Evolutionary conservation across 1,140 invertebrate species (phyloP), one percentile per base, ranked within the genome.

Genomic region (Sinonovacula constricta): DNA sequence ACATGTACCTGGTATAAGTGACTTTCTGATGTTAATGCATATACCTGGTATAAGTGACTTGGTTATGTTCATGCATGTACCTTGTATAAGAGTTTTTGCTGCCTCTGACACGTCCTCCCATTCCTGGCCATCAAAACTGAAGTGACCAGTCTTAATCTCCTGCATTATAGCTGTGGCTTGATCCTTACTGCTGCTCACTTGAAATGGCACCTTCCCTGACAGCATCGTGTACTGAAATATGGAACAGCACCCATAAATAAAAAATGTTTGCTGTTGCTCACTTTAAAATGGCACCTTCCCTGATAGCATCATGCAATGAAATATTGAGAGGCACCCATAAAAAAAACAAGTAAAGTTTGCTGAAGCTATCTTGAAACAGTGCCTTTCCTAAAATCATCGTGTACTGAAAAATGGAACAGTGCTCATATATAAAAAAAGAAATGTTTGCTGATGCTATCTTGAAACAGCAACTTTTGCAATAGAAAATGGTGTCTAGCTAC

Each of bases 341-440:
- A n/a, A n/a, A n/a, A n/a, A n/a, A n/a, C n/a, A n/a, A n/a, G n/a
- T n/a, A n/a, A 81, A 95, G 95, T 60, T 93, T 92, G 7, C 94
- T 94, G 53, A 92, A 81, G 0, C 78, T 45, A 24, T 82, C 84
- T 66, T n/a, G 94, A 90, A 97, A 98, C 2, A 96, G 96, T 0
- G 95, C 95, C 81, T 94, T 93, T 0, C 96, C 96, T 82, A 94
- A 95, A 7, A 98, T 88, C 94, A 98, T 96, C 7, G 95, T 96
- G 88, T 97, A 98, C 93, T 94, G 89, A 59, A 92, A 91, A 12
- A n/a, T n/a, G n/a, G n/a, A n/a, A n/a, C n/a, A n/a, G n/a, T n/a
- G n/a, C n/a, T n/a, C n/a, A n/a, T n/a, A n/a, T n/a, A n/a, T n/a
- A n/a, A n/a, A n/a, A n/a, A n/a, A n/a, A n/a, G n/a, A n/a, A n/a